A percentile compares a stretch with the other conserved stretches of the same genome.
Evolutionary conservation across 2,113 vertebrate species (phyloP).

Genomic region (Rostratula benghalensis): DNA sequence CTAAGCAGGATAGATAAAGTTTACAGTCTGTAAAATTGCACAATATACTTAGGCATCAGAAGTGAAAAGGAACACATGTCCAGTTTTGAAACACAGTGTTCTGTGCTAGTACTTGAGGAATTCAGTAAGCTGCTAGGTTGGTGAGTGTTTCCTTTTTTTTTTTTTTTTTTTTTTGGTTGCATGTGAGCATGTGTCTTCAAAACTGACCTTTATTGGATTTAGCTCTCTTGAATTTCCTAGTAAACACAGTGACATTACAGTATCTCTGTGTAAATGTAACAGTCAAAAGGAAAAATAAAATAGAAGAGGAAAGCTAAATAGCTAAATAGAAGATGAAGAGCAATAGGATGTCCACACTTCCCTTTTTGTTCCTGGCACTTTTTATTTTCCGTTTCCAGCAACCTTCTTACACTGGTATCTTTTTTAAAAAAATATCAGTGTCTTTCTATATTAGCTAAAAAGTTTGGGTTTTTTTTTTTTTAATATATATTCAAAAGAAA

Average conservation of each 20-base stretch:
- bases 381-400: not conserved
- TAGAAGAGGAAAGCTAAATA: not conserved
- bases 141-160: not conserved
- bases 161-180: not conserved
- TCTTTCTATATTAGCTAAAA: not conserved
- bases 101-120: not conserved
- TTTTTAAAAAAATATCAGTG: not conserved
- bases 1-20: conserved; percentile 13
- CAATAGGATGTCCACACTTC: not conserved
- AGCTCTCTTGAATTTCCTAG: not conserved
- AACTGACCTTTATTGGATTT: not conserved
- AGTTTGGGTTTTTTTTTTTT: not conserved
- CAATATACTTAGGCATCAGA: not conserved
- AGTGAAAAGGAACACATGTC: not conserved
- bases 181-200: not conserved
- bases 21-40: conserved; percentile 5
- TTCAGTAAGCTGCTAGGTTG: not conserved
- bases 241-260: not conserved
- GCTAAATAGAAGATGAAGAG: not conserved
- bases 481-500: not conserved
- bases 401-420: not conserved
- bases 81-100: not conserved
- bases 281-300: not conserved
- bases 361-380: not conserved
- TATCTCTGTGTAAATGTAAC: not conserved